phyloP scores from a whole-genome alignment of 2,888 invertebrate genomes.

The Coecobrya sp. region DNA sequence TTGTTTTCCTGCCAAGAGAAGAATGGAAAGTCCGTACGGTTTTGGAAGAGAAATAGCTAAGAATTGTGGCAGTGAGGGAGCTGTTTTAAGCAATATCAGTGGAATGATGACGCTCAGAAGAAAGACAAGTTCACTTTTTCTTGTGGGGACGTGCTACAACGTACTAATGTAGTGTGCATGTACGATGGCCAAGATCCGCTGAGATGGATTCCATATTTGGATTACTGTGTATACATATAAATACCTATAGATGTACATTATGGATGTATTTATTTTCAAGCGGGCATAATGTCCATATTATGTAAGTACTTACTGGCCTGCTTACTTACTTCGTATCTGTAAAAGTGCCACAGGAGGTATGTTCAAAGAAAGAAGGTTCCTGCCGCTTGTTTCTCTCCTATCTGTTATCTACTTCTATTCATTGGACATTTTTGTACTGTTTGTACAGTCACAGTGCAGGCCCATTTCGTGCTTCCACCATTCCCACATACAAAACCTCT shows the following conservation, averaged over 20 bases:
- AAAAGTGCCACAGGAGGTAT: slow-evolving; percentile 32
- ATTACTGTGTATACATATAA: neutral
- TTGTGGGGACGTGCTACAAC: neutral
- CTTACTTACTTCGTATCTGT: neutral
- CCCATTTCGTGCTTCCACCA: slow-evolving; percentile 33
- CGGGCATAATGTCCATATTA: slow-evolving; percentile 31
- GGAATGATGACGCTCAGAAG: slow-evolving; percentile 7
- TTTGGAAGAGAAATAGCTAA: neutral
- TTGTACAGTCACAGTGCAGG: slow-evolving; percentile 4
- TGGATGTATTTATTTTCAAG: slow-evolving; percentile 38
- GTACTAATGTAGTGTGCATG: slow-evolving; percentile 31
- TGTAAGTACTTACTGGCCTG: slow-evolving; percentile 9
- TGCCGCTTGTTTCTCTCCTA: neutral
- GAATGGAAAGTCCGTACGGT: neutral
- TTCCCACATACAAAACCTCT: slow-evolving; percentile 53
- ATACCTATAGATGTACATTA: neutral
- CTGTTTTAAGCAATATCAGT: slow-evolving; percentile 9
- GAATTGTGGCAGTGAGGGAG: slow-evolving; percentile 11
- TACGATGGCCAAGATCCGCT: neutral
- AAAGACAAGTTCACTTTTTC: neutral
- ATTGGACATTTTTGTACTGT: slow-evolving; percentile 21
- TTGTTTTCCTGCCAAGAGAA: neutral
- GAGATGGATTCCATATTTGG: neutral
- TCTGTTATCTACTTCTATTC: neutral
- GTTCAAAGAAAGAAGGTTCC: neutral